A percentile compares a stretch with the other conserved stretches of the same genome.
Evolutionary conservation across 2,113 vertebrate species (phyloP).

Genomic region (Nettapus auritus): DNA sequence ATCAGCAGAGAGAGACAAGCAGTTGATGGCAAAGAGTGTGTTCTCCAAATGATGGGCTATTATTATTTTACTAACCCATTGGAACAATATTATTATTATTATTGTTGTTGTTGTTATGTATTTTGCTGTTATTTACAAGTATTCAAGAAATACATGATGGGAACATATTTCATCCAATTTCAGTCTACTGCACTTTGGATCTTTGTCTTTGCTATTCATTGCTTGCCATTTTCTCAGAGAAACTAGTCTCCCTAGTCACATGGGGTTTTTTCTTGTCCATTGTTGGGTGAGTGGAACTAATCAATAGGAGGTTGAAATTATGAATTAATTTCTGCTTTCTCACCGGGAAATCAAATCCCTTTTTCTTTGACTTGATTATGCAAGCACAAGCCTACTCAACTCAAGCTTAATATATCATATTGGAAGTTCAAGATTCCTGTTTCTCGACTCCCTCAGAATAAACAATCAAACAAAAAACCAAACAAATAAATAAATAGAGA

Average conservation of each 20-base stretch:
- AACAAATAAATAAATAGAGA: too few species aligned
- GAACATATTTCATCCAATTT: neutral
- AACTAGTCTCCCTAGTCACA: neutral
- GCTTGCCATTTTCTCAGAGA: neutral
- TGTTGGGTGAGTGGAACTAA: neutral
- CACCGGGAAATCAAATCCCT: neutral
- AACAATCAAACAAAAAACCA: neutral
- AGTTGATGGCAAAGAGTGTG: constrained; percentile 6
- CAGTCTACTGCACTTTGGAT: neutral
- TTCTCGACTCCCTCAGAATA: neutral
- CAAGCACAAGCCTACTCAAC: neutral
- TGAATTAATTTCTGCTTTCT: neutral
- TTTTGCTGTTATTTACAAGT: neutral
- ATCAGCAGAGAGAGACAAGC: neutral
- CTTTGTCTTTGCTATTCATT: neutral
- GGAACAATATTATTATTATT: neutral
- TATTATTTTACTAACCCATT: neutral
- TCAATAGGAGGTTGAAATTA: neutral
- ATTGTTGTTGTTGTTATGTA: neutral
- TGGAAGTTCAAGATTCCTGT: neutral
- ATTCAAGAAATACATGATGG: neutral
- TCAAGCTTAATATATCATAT: neutral
- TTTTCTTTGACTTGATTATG: neutral
- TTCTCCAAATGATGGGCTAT: neutral
- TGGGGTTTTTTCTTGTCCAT: neutral